Evolutionary conservation across 2,797 vertebrate species (phyloP), one percentile per base, ranked within the genome.

Genomic region (Liasis olivaceus): DNA sequence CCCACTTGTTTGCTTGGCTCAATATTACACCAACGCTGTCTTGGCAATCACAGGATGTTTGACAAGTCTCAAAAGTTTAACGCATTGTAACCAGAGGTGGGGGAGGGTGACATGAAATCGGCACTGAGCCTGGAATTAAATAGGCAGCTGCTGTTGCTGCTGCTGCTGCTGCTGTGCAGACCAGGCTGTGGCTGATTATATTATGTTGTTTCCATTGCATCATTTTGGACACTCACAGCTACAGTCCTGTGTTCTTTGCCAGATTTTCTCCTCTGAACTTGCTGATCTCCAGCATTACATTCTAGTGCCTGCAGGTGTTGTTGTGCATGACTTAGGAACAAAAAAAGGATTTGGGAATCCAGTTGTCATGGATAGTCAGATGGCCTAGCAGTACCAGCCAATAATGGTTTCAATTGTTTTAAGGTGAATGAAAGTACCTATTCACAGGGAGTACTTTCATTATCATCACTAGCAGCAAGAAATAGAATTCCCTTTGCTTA

Each of bases 181-280:
- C 92, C 2, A 56, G 92, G 92, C 93, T 95, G 95, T 94, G 92
- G 87, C 94, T 94, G 95, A 96, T 86, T 63, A 0, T 3, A 94
- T 93, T 84, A 93, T 90, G 87, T 90, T 94, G 88, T 94, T 91
- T 93, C 90, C 94, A 93, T 89, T 94, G 59, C 81, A 93, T 72
- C 22, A 91, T 24, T 93, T n/a, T 4, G n/a, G 92, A 87, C 36
- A 90, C 90, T 91, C 0, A 0, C 20, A 94, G 92, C 90, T 95
- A 93, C 88, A 91, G 90, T 63, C 77, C 88, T 47, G 8, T 5
- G 63, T 63, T 91, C 77, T 47, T 91, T 87, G 94, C 89, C 94
- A 95, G 77, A 77, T 8, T 0, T 31, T 12, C 84, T 31, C 54
- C 42, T 58, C 91, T 94, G 11, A 36, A 92, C 89, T 42, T 60